phyloP scores from a whole-genome alignment of 2,113 vertebrate species.

The Echinops telfairi region DNA sequence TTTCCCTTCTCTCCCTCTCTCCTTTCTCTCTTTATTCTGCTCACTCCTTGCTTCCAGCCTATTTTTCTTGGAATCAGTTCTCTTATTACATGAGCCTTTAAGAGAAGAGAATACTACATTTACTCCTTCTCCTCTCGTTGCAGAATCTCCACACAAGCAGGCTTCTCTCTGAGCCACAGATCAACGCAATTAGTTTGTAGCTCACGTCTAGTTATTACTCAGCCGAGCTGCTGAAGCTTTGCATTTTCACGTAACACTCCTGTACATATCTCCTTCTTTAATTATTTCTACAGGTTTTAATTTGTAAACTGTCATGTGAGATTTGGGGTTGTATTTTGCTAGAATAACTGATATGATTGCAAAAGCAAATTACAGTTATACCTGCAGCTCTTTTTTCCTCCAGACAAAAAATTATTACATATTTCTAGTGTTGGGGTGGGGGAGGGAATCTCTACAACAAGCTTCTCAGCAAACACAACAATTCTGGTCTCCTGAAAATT shows the following conservation, averaged over 20 bases:
- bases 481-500: constrained; percentile 77
- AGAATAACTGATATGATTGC: constrained; percentile 77
- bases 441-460: constrained; percentile 20
- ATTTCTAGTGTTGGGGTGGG: constrained; percentile 51
- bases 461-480: constrained; percentile 73
- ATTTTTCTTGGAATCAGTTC: background rate
- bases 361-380: constrained; percentile 78
- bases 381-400: constrained; percentile 63
- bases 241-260: constrained; percentile 70
- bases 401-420: constrained; percentile 51
- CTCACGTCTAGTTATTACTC: constrained; percentile 80
- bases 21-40: too few species aligned
- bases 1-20: background rate
- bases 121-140: background rate
- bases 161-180: background rate
- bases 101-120: background rate
- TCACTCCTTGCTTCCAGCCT: too few species aligned
- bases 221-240: constrained; percentile 69
- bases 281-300: constrained; percentile 86
- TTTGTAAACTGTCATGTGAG: constrained; percentile 84
- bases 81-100: constrained; percentile 1
- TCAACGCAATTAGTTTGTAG: constrained; percentile 79
- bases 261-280: constrained; percentile 80
- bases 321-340: constrained; percentile 75
- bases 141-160: background rate